phyloP scores from a whole-genome alignment of 53 echinoderm and acorn worm genomes.

The Pentamera pediparva region DNA sequence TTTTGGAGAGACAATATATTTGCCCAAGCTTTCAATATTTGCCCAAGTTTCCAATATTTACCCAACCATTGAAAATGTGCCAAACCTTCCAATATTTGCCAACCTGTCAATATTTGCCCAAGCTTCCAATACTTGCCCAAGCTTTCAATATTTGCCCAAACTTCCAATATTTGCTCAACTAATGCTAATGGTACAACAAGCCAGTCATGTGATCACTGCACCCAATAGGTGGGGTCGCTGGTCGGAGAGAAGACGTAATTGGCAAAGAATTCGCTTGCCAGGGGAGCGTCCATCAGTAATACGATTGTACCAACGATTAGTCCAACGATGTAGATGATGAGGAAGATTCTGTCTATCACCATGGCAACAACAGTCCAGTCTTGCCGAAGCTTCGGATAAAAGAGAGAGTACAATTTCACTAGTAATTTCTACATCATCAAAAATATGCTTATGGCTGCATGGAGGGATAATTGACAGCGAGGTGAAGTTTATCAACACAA shows the following conservation, averaged over 20 bases:
- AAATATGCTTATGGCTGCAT: too few species aligned
- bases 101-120: too few species aligned
- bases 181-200: too few species aligned
- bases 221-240: conserved; percentile 10
- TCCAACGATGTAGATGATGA: conserved; percentile 78
- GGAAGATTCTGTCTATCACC: conserved; percentile 94
- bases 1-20: too few species aligned
- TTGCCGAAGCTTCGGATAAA: conserved; percentile 57
- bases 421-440: too few species aligned
- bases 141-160: too few species aligned
- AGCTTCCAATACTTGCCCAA: too few species aligned
- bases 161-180: too few species aligned
- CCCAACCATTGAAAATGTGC: too few species aligned
- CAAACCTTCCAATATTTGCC: too few species aligned
- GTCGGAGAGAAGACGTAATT: conserved; percentile 24
- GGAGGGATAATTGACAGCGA: not conserved
- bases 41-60: not conserved
- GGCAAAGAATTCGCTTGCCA: conserved; percentile 81
- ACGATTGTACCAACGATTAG: conserved; percentile 72
- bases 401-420: not conserved
- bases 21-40: too few species aligned
- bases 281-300: conserved; percentile 84
- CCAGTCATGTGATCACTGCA: not conserved
- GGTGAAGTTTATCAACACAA: conserved; percentile 5
- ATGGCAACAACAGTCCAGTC: conserved; percentile 98